phyloP scores from a whole-genome alignment of 2,888 invertebrate genomes.

The Pachydiplax longipennis region DNA sequence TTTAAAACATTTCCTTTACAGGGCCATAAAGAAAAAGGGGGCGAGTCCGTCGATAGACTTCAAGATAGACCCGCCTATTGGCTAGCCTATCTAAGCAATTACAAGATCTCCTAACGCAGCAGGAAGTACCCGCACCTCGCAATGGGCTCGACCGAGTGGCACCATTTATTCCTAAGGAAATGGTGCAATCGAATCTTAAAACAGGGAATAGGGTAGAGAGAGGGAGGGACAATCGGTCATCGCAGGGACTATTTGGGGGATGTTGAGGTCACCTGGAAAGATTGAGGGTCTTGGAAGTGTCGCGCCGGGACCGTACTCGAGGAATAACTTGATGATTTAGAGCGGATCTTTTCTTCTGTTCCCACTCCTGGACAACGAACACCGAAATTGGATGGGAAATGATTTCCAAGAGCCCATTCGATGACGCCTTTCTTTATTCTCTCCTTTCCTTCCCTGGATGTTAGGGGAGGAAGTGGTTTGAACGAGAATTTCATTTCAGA shows the following conservation, averaged over 20 bases:
- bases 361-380: neutral
- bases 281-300: neutral
- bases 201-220: neutral
- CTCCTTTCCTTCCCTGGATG: neutral
- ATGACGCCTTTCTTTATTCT: neutral
- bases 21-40: too few relatives aligned
- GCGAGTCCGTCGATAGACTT: too few relatives aligned
- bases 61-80: too few relatives aligned
- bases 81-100: too few relatives aligned
- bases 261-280: neutral
- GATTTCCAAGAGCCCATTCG: neutral
- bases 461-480: neutral
- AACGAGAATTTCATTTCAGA: neutral
- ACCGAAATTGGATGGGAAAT: neutral
- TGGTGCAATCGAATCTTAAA: neutral
- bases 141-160: too few relatives aligned
- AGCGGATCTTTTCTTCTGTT: neutral
- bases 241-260: neutral
- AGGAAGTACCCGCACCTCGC: too few relatives aligned
- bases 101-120: too few relatives aligned
- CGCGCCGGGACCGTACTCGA: neutral
- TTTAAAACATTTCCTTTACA: too few relatives aligned
- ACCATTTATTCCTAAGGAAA: too few relatives aligned
- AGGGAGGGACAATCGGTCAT: neutral
- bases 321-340: slow-evolving; percentile 13